Evolutionary conservation across 2,888 invertebrate species (phyloP), one percentile per base, ranked within the genome.

Genomic region (Agonopterix heracliana): DNA sequence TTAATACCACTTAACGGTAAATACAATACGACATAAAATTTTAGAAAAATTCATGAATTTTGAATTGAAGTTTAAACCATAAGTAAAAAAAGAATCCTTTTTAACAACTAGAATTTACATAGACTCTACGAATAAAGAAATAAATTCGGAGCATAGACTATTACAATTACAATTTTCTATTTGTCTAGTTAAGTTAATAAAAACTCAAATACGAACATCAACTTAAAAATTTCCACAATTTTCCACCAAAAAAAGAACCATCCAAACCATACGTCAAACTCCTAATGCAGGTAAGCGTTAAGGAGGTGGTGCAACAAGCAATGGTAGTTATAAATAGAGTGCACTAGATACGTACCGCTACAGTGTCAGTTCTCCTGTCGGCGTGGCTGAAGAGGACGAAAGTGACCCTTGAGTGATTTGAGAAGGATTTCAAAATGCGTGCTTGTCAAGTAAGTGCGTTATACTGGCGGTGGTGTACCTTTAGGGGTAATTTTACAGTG

Each of bases 331-430:
- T 85, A 88, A 84, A 84, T 83, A 82, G 63, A 63, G 71, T 67
- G 71, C 64, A 58, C 50, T 50, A 52, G 52, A 48, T 51, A 51
- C 51, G 53, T 26, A 55, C 57, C 55, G 64, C 62, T 71, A 52
- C 78, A 83, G 83, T 80, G 80, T 82, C 80, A 89, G 86, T 89
- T 87, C 83, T 88, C 84, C 85, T 85, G 86, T 84, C 84, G 68
- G 75, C 69, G 51, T 26, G 50, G 74, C 79, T 78, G 84, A 87
- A 88, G 82, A 87, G 84, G 87, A 83, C 74, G 85, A 82, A 86
- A 89, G 87, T 88, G 85, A 81, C 75, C 59, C 53, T 55, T 26
- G 45, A 60, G 55, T 58, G 50, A 53, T 56, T 54, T 38, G 11
- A 38, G 44, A 54, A 57, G 55, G 50, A 51, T 54, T 56, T 44